Percentiles rank a stretch among this genome's conserved stretches.
These are phyloP conservation scores for Cheirogaleus major DNA, from an alignment of 2,797 vertebrate genomes.

Conservation along the genomic window DNA sequence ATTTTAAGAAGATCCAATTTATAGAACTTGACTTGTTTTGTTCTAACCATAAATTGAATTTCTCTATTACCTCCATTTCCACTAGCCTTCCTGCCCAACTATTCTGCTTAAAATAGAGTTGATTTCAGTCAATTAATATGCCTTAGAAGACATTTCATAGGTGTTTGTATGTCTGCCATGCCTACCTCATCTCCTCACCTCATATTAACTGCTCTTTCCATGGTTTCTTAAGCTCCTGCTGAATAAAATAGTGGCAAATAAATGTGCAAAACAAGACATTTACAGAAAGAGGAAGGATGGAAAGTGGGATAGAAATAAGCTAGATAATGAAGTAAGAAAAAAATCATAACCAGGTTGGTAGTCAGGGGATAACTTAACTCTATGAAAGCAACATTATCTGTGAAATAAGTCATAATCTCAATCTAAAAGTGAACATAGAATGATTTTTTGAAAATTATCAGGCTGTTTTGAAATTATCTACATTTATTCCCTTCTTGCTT, in stretches of 20 bases:
- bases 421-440: not conserved
- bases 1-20: not conserved
- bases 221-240: not conserved
- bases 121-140: not conserved
- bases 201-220: not conserved
- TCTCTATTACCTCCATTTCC: not conserved
- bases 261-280: not conserved
- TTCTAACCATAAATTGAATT: not conserved
- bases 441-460: not conserved
- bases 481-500: not conserved
- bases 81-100: not conserved
- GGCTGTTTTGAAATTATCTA: not conserved
- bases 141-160: not conserved
- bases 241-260: not conserved
- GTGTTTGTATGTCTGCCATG: not conserved
- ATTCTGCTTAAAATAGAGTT: not conserved
- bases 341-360: not conserved
- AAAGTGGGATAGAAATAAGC: not conserved
- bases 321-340: not conserved
- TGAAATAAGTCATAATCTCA: not conserved
- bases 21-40: not conserved
- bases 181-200: not conserved
- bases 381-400: not conserved
- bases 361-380: not conserved
- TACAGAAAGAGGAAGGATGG: not conserved